Base-by-base conservation (phyloP, 2,888 invertebrate species). In the Caenorhabditis doughertyi region DNA sequence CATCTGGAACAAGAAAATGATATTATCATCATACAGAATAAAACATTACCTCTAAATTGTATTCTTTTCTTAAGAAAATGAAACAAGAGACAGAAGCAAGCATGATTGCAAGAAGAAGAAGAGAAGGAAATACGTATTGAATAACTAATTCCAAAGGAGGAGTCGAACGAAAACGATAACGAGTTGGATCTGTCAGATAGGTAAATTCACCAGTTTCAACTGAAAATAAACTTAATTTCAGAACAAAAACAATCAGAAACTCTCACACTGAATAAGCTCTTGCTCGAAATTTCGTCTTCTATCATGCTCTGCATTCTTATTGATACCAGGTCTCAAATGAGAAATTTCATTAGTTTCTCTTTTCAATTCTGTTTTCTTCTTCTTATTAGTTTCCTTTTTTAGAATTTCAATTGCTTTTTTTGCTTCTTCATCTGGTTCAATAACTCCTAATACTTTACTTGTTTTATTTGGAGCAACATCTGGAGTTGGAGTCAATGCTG, bases 141-240 rank as follows among this genome's bases (percentile, higher is more conserved):
- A 60, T 68, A 11, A 76, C 60, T 0, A 76, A 25, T 23, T 76
- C 76, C 7, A 67, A 16, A 0, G 67, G 42, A 2, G 76, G 76
- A 27, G 49, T 51, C 4, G 51, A 68, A 2, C 65, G 76, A 44
- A 76, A 76, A 68, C 68, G 76, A 42, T 76, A 76, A 18, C 76
- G 67, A 21, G 76, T 68, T 21, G 76, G 76, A 42, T 76, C 76
- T 18, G 68, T 76, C 13, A 60, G 21, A 18, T 76, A 76, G 5
- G 67, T 67, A 68, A 60, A 76, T n/a, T 76, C 51, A 23, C 76
- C 76, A 2, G 76, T 76, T 51, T 76, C 76, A 39, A 68, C 76
- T 76, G 60, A 21, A 74, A 67, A 16, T 4, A n/a, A n/a, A n/a
- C n/a, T n/a, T n/a, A n/a, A n/a, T 8, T 9, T 4, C 39, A 39